Conservation (phyloP, 2,113 vertebrate species). For the Carassius carassius region DNA sequence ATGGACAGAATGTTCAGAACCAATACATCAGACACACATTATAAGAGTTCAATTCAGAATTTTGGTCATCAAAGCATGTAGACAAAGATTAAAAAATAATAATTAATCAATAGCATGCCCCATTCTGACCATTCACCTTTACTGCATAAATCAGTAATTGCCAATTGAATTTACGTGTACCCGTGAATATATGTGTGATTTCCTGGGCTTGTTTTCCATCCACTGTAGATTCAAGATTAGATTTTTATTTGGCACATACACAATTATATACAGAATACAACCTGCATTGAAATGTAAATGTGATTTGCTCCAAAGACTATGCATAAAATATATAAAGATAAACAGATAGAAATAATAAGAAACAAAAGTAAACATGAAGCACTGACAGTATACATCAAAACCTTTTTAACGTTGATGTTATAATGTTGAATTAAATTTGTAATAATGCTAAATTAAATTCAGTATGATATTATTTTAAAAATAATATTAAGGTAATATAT, state of each 20-base stretch:
- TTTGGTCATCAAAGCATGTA: not conserved
- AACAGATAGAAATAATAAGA: too few relatives aligned
- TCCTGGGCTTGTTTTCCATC: not conserved
- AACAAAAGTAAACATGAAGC: too few relatives aligned
- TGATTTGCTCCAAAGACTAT: too few relatives aligned
- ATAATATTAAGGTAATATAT: not conserved
- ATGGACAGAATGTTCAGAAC: constrained; percentile 27
- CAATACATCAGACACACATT: not conserved
- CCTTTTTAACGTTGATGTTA: too few relatives aligned
- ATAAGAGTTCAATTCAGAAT: not conserved
- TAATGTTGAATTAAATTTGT: too few relatives aligned
- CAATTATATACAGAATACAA: too few relatives aligned
- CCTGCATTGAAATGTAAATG: too few relatives aligned
- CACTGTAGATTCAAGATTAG: too few relatives aligned
- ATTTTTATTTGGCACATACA: too few relatives aligned
- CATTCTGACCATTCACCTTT: not conserved
- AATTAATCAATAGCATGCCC: not conserved
- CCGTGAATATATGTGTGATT: not conserved
- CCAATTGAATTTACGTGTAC: not conserved
- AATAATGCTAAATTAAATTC: not conserved
- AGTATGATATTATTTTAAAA: not conserved
- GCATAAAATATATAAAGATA: too few relatives aligned
- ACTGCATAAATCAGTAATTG: not conserved
- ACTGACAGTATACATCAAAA: too few relatives aligned
- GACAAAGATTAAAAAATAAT: not conserved